phyloP scores from a whole-genome alignment of 2,888 invertebrate species.

The Hirtodrosophila duncani region DNA sequence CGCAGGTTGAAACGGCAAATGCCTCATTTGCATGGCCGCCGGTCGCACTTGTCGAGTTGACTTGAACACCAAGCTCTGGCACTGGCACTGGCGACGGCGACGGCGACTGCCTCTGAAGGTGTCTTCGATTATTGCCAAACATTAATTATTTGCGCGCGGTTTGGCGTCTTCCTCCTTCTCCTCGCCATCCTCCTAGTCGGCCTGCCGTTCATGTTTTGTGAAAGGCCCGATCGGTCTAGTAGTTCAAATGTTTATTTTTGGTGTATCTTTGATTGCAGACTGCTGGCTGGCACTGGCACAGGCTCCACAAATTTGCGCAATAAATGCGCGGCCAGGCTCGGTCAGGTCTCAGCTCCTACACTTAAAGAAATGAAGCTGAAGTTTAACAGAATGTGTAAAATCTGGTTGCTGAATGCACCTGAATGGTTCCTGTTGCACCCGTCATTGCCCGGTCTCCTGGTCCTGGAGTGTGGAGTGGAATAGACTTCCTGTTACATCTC shows the following conservation, averaged over 20 bases:
- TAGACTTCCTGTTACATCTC: no score
- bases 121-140: conserved; percentile 75
- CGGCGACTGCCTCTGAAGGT: conserved; percentile 48
- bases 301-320: conserved; percentile 61
- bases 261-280: conserved; percentile 65
- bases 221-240: conserved; percentile 64
- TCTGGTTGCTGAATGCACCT: no score
- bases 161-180: conserved; percentile 45
- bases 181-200: conserved; percentile 8
- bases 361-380: conserved; percentile 18
- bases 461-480: no score
- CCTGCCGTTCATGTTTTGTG: conserved; percentile 43
- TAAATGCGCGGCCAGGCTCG: conserved; percentile 60
- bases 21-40: conserved; percentile 64
- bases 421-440: no score
- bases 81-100: conserved; percentile 21
- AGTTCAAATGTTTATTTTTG: conserved; percentile 68
- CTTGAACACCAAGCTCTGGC: conserved; percentile 20
- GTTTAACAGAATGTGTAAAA: no score
- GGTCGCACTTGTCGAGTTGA: conserved; percentile 48
- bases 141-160: conserved; percentile 68
- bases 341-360: conserved; percentile 47
- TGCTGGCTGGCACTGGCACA: conserved; percentile 13
- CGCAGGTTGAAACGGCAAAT: conserved; percentile 30
- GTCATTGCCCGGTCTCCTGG: no score